Evolutionary conservation across 2,113 vertebrate species (phyloP).

Genomic region (Neogobius melanostomus): DNA sequence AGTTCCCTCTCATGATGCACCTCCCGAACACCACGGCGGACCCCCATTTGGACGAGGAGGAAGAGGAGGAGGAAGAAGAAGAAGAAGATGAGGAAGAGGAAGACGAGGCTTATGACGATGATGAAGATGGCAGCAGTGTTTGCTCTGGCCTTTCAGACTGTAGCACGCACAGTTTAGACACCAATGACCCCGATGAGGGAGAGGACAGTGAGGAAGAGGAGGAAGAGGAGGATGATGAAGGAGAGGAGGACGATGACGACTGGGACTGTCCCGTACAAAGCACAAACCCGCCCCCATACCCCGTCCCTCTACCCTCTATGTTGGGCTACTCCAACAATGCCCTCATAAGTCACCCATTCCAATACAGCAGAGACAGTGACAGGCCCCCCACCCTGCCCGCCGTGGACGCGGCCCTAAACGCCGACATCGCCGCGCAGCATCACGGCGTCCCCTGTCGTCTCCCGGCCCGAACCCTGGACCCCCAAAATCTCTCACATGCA

Average conservation of each 20-base stretch:
- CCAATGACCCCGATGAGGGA: conserved; percentile 84
- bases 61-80: conserved; percentile 59
- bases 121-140: conserved; percentile 89
- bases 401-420: conserved; percentile 36
- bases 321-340: conserved; percentile 85
- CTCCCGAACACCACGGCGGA: conserved; percentile 83
- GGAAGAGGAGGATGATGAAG: conserved; percentile 80
- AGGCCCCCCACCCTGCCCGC: conserved; percentile 47
- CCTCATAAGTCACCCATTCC: conserved; percentile 81
- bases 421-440: conserved; percentile 64
- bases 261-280: conserved; percentile 80
- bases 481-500: conserved; percentile 64
- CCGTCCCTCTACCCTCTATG: conserved; percentile 84
- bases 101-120: conserved; percentile 61
- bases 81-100: conserved; percentile 69
- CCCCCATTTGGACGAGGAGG: conserved; percentile 80
- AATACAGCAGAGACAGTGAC: conserved; percentile 81
- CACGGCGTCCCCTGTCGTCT: conserved; percentile 76
- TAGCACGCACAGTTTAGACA: conserved; percentile 91
- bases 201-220: conserved; percentile 76
- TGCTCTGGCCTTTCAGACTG: conserved; percentile 93
- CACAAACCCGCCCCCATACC: conserved; percentile 63
- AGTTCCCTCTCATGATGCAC: conserved; percentile 87
- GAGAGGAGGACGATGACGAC: conserved; percentile 85
- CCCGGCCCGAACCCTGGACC: conserved; percentile 78